Evolutionary conservation across 2,888 invertebrate species (phyloP), one percentile per base, ranked within the genome.

Genomic region (Hyppa rectilinea): DNA sequence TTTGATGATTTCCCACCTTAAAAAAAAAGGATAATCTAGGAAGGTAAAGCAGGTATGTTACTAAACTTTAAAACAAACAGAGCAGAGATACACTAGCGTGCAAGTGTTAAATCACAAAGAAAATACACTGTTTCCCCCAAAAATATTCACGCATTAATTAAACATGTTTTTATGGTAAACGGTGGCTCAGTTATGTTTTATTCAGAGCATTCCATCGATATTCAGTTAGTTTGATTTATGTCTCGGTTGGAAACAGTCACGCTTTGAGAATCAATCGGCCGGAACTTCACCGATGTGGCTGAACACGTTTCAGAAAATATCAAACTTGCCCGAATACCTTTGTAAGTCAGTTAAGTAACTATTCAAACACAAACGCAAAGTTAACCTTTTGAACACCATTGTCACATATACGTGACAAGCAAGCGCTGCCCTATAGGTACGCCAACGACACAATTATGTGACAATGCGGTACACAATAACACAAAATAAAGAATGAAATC

Each of bases 221-320:
- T 76, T 74, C 78, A 71, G 81, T 76, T 78, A 59, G 26, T 47
- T 75, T 83, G 85, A 83, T 85, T 85, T 78, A 83, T 71, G 70
- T 55, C 26, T 9, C n/a, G 23, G 23, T 65, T 47, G 34, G 26
- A 49, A 38, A 49, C 40, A 79, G 80, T 80, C 83, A 80, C 56
- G 80, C 60, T 20, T 66, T 50, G 20, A n/a, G 40, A 64, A 74
- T 79, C 61, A 61, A 52, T 82, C 73, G 50, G 9, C 53, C 64
- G 55, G 7, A 49, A 49, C 60, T 23, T 7, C 10, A 45, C 2
- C 17, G 43, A 61, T 17, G 78, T 70, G 76, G 50, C 77, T 36
- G 62, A 47, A 45, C 26, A 63, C 53, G 72, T 53, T 71, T 78
- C 59, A 47, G 20, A 12, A 45, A 38, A 50, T n/a, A 31, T 12